A percentile compares a stretch with the other conserved stretches of the same genome.
phyloP scores from a whole-genome alignment of 2,888 invertebrate species.

The Hofmannophila pseudospretella region DNA sequence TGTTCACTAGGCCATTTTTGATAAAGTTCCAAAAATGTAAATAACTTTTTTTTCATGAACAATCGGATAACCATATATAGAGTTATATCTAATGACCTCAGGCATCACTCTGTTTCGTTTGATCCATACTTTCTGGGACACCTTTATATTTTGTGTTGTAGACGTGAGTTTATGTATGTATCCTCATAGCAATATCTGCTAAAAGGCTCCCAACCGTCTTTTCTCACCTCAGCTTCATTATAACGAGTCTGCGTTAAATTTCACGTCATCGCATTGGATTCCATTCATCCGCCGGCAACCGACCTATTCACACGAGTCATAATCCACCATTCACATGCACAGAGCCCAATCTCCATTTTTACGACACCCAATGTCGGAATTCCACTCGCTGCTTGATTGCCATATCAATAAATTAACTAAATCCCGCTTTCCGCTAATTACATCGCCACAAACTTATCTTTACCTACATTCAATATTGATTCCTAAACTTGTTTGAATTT shows the following conservation, averaged over 20 bases:
- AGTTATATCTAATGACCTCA: too few relatives aligned
- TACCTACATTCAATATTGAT: not conserved
- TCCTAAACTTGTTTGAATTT: not conserved
- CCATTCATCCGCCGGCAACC: slow-evolving; percentile 5
- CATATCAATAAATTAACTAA: slow-evolving; percentile 29
- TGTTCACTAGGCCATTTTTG: too few relatives aligned
- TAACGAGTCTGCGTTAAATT: slow-evolving; percentile 19
- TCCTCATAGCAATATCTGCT: not conserved
- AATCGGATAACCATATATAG: too few relatives aligned
- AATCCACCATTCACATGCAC: slow-evolving; percentile 34
- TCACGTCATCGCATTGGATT: slow-evolving; percentile 14
- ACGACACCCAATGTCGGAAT: slow-evolving; percentile 30
- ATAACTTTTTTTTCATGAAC: too few relatives aligned
- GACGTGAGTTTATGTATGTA: too few relatives aligned
- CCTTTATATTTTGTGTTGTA: too few relatives aligned
- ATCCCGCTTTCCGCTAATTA: slow-evolving; percentile 28
- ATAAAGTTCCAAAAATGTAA: too few relatives aligned
- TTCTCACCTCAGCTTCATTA: slow-evolving; percentile 16
- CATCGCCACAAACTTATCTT: slow-evolving; percentile 14
- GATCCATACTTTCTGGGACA: too few relatives aligned
- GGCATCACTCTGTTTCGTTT: too few relatives aligned
- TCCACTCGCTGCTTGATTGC: slow-evolving; percentile 28
- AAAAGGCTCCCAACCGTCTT: slow-evolving; percentile 6
- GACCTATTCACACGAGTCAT: slow-evolving; percentile 13
- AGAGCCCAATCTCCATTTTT: slow-evolving; percentile 31